Evolutionary conservation across 2,797 vertebrate species (phyloP).

Genomic region (Tokudaia tokunoshimensis): DNA sequence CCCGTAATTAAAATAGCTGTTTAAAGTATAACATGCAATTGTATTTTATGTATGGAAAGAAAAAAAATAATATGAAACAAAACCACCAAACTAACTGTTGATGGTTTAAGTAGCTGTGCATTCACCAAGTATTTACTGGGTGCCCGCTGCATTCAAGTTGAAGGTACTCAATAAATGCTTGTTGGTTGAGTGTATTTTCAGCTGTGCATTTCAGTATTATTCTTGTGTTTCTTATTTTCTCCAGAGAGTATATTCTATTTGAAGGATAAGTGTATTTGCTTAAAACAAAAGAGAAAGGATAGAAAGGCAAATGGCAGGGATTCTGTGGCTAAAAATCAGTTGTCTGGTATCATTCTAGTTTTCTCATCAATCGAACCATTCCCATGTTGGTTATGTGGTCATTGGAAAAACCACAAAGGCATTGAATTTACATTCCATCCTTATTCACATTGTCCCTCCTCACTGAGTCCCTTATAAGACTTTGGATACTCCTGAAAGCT

Average conservation of each 20-base stretch:
- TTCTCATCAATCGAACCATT: not conserved
- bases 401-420: not conserved
- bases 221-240: not conserved
- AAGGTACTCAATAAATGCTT: not conserved
- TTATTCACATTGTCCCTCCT: not conserved
- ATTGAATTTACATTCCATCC: not conserved
- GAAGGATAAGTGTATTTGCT: constrained; percentile 24
- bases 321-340: not conserved
- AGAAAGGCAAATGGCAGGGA: not conserved
- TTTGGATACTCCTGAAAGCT: constrained; percentile 61
- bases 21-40: constrained; percentile 10
- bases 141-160: fast-evolving
- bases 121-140: not conserved
- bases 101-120: not conserved
- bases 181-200: not conserved
- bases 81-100: not conserved
- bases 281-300: not conserved
- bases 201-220: not conserved
- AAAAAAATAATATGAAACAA: not conserved
- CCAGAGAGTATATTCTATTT: not conserved
- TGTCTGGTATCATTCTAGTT: not conserved
- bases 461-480: not conserved
- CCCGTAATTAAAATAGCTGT: not conserved
- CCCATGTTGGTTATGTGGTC: not conserved
- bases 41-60: not conserved